These are phyloP conservation scores for Plebejus melissa DNA, from an alignment of 2,888 invertebrate genomes.

Conservation along the genomic window DNA sequence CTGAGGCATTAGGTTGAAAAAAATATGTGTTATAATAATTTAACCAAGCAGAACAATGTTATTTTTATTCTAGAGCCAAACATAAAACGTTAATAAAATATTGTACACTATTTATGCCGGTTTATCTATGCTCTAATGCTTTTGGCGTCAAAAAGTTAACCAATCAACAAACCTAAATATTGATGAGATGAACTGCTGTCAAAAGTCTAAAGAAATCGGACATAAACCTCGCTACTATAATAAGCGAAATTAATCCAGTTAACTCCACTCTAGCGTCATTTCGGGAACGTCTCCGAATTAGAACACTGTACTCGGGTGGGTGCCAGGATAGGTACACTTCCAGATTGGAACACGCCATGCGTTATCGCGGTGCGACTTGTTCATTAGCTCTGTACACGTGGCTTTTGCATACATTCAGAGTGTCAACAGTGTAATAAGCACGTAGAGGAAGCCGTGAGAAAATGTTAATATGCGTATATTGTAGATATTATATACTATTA, in stretches of 20 bases:
- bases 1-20: background rate
- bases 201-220: background rate
- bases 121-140: too few relatives aligned
- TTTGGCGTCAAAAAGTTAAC: background rate
- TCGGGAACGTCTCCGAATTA: background rate
- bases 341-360: background rate
- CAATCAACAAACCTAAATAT: background rate
- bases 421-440: constrained; percentile 8
- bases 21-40: background rate
- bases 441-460: background rate
- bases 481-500: too few relatives aligned
- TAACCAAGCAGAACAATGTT: background rate
- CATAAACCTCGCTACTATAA: background rate
- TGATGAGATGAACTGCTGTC: background rate
- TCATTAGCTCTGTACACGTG: constrained; percentile 9
- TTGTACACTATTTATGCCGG: too few relatives aligned
- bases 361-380: constrained; percentile 6
- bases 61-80: background rate
- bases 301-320: background rate
- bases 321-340: background rate
- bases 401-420: background rate
- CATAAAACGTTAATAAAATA: background rate
- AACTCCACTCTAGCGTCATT: background rate
- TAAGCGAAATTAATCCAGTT: background rate
- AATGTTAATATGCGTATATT: background rate